phyloP scores from a whole-genome alignment of 2,888 invertebrate species.

The Holacanthella duospinosa region DNA sequence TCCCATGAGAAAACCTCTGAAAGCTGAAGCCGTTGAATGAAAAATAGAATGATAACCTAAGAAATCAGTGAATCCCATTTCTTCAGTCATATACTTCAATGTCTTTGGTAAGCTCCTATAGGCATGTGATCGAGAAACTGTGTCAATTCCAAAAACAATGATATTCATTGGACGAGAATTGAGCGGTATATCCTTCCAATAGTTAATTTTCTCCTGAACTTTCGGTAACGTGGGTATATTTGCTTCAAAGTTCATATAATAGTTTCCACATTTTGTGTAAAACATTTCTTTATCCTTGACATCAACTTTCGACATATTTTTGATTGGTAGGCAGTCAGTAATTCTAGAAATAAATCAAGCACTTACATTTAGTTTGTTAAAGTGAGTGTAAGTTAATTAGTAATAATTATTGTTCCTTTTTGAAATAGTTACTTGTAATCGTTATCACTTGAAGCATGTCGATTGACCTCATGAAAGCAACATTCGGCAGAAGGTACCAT shows the following conservation, averaged over 20 bases:
- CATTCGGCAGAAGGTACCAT: background rate
- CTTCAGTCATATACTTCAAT: conserved; percentile 51
- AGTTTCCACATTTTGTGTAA: conserved; percentile 5
- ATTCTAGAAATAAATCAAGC: background rate
- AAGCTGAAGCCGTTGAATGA: conserved; percentile 62
- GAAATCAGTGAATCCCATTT: conserved; percentile 58
- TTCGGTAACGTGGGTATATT: background rate
- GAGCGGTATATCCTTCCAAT: background rate
- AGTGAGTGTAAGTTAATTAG: too few relatives aligned
- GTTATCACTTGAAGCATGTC: background rate
- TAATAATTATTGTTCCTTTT: background rate
- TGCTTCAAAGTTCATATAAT: conserved; percentile 9
- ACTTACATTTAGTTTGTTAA: too few relatives aligned
- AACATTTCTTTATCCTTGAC: conserved; percentile 10
- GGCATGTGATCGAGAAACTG: conserved; percentile 67
- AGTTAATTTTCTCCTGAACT: conserved; percentile 9
- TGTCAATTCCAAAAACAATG: conserved; percentile 65
- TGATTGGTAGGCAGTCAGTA: background rate
- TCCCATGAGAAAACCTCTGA: conserved; percentile 70
- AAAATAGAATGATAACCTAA: conserved; percentile 54
- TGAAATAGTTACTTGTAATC: background rate
- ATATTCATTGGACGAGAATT: conserved; percentile 5
- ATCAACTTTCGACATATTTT: background rate
- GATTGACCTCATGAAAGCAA: background rate
- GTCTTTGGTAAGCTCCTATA: conserved; percentile 64